Conservation (phyloP, 2,888 invertebrate species). For the Tenodera sinensis region DNA sequence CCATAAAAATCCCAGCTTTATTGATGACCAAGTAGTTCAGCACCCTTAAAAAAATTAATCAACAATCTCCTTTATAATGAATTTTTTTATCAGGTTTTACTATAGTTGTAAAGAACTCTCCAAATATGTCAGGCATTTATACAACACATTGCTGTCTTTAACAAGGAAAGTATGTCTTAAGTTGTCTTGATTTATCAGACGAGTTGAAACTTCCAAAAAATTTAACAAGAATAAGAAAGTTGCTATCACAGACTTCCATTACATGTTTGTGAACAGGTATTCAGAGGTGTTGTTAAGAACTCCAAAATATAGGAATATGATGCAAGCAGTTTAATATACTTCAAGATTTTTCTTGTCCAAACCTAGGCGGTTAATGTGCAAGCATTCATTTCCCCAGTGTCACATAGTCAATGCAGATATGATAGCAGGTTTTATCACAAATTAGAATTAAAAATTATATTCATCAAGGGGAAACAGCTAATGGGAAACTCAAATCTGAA, state of each 20-base stretch:
- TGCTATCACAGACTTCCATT: conserved; percentile 31
- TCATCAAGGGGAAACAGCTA: neutral
- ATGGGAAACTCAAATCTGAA: neutral
- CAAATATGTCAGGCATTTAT: conserved; percentile 9
- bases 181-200: conserved; percentile 32
- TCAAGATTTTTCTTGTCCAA: conserved; percentile 28
- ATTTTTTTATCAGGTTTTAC: too few species aligned
- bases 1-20: too few species aligned
- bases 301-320: conserved; percentile 6
- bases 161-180: conserved; percentile 25
- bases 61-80: too few species aligned
- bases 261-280: conserved; percentile 25
- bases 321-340: conserved; percentile 7
- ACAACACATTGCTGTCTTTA: neutral
- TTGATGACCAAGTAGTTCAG: too few species aligned
- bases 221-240: conserved; percentile 30
- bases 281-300: neutral
- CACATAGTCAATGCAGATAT: conserved; percentile 33
- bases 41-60: too few species aligned
- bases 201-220: conserved; percentile 26
- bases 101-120: neutral
- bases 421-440: conserved; percentile 30
- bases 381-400: conserved; percentile 17
- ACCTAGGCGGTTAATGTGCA: conserved; percentile 1
- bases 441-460: conserved; percentile 27